Evolutionary conservation across 2,888 invertebrate species (phyloP), one percentile per base, ranked within the genome.

Genomic region (Suillia variegata): DNA sequence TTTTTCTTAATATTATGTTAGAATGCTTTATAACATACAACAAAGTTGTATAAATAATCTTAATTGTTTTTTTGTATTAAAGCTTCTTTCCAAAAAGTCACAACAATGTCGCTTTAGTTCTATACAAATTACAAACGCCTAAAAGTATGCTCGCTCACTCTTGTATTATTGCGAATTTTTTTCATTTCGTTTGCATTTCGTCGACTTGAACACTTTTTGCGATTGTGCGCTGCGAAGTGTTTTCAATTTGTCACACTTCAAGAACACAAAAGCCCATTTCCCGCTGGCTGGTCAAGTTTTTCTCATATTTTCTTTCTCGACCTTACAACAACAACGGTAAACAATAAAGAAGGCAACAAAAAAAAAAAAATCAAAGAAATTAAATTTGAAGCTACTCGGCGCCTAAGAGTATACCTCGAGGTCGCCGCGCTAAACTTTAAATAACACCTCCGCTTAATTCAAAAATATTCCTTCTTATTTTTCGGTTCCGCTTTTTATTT

Each of bases 191-290:
- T 45, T 17, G n/a, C n/a, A n/a, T n/a, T n/a, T n/a, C n/a, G n/a
- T n/a, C 45, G 3, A 45, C 18, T 45, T 45, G 20, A 45, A 45
- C 45, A 45, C 45, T 20, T 45, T 5, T 17, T 5, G 3, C 6
- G 18, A 4, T 3, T 18, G 17, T 45, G 45, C 18, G 3, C 18
- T 18, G 45, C 38, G n/a, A n/a, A 38, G 38, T n/a, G n/a, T 38
- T 38, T 38, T n/a, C n/a, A 38, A 13, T 38, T n/a, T 38, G 38
- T 38, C 45, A 45, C 38, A 38, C 38, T 38, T 38, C 38, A 38
- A 38, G 6, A 31, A 38, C 10, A 38, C 10, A 38, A 38, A n/a
- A 4, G 38, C n/a, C 38, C 38, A 38, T 38, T 38, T 38, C 6
- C 31, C 31, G 31, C n/a, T n/a, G 10, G 10, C 4, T 38, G 38